A percentile compares a stretch with the other conserved stretches of the same genome.
phyloP scores from a whole-genome alignment of 2,888 invertebrate species.

The Siphonodentalium dalli region DNA sequence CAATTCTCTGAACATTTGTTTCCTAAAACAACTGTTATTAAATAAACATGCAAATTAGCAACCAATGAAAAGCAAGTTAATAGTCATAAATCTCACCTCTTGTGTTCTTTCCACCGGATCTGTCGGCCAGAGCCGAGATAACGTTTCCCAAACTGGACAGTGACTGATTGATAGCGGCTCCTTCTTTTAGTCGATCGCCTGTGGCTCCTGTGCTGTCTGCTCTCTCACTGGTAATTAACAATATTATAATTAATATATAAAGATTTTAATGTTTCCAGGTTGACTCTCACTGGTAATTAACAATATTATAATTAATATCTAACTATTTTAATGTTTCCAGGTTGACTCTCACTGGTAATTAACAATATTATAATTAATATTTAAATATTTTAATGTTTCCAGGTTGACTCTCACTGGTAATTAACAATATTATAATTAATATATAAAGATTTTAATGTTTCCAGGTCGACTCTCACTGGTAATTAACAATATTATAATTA shows the following conservation, averaged over 20 bases:
- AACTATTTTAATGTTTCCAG: too few relatives aligned
- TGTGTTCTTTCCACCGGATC: conserved; percentile 51
- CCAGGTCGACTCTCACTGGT: too few relatives aligned
- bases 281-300: neutral
- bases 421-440: too few relatives aligned
- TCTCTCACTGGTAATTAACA: conserved; percentile 66
- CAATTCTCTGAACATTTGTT: neutral
- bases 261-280: neutral
- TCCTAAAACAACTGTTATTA: neutral
- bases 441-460: too few relatives aligned
- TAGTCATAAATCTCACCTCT: conserved; percentile 37
- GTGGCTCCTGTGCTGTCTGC: conserved; percentile 69
- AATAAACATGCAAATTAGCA: neutral
- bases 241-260: neutral
- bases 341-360: too few relatives aligned
- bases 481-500: too few relatives aligned
- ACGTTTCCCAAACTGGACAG: conserved; percentile 69
- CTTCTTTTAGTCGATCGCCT: conserved; percentile 70
- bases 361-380: too few relatives aligned
- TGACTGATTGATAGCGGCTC: conserved; percentile 70
- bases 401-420: too few relatives aligned
- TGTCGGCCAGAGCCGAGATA: conserved; percentile 66
- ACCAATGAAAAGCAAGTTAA: neutral
- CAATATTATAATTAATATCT: neutral
- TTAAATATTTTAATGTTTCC: too few relatives aligned